These are phyloP conservation scores for Syrista parreyssii DNA, from an alignment of 2,888 invertebrate species.

Conservation along the genomic window DNA sequence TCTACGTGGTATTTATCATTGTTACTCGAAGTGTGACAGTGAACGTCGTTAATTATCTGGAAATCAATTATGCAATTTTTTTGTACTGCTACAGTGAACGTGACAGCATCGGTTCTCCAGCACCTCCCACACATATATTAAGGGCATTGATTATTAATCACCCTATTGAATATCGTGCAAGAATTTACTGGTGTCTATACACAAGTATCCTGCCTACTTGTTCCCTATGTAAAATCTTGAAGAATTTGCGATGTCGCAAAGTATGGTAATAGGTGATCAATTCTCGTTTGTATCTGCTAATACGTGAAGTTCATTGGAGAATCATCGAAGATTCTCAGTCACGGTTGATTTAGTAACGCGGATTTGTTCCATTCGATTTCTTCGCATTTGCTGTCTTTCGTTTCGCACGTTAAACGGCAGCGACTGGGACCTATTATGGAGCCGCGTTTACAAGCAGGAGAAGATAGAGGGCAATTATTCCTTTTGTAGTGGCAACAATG, in stretches of 20 bases:
- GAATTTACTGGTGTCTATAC: not conserved
- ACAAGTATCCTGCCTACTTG: not conserved
- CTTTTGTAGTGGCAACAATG: conserved; percentile 37
- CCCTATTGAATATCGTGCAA: conserved; percentile 2
- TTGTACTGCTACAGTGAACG: not conserved
- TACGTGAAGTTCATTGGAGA: not conserved
- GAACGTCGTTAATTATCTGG: not conserved
- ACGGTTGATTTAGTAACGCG: conserved; percentile 12
- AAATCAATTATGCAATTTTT: not conserved
- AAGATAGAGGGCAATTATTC: conserved; percentile 4
- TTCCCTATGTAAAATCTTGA: not conserved
- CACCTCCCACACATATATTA: not conserved
- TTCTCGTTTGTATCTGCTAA: not conserved
- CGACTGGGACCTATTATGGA: not conserved
- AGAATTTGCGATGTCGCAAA: not conserved
- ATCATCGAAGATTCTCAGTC: not conserved
- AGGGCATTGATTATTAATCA: conserved; percentile 2
- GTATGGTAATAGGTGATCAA: not conserved
- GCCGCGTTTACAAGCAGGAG: not conserved
- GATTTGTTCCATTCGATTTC: conserved; percentile 11
- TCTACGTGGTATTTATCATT: not conserved
- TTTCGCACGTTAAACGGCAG: not conserved
- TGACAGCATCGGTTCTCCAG: not conserved
- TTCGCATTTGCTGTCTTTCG: conserved; percentile 5
- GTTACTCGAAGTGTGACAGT: not conserved